Base-by-base conservation (phyloP, 2,797 vertebrate genomes). In the Gobionotothen gibberifrons region DNA sequence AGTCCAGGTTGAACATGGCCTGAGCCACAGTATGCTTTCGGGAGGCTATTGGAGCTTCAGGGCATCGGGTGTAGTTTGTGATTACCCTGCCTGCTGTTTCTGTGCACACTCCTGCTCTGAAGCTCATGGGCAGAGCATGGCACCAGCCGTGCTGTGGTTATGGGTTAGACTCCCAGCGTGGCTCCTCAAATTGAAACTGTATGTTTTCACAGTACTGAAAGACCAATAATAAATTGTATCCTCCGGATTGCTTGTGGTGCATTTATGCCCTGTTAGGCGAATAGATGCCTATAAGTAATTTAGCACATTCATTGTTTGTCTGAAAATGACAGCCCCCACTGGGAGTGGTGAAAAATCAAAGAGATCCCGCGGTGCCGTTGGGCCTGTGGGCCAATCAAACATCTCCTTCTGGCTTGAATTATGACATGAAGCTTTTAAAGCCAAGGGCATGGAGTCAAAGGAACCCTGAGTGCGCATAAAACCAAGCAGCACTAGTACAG, bases 321-420 rank as follows among this genome's bases (percentile, higher is more conserved):
- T 69, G 60, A 78, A 69, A 87, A 74, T 48, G 77, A 85, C 86
- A 85, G 78, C 74, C 46, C 74, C 57, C 59, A 74, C 75, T 66
- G 57, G 78, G 66, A 81, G 59, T 17, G 62, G 49, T 40, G 56
- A 29, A 51, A 78, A 86, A 88, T 91, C 90, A 93, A 92, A 92
- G 83, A 52, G 53, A 76, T 86, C 78, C 82, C n/a, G 46, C 74
- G 16, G 66, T 68, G 79, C 84, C 29, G 71, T 84, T 80, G 74
- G 71, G 80, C 72, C 85, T 26, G 19, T 75, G 72, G 85, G 87
- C 84, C 81, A 88, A 90, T 88, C 83, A 75, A 63, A 78, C 2
- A 42, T 77, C 82, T 90, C 76, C 81, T 74, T 88, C 89, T 92
- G 92, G 87, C 85, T 93, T 93, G 84, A 90, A 85, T 93, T 92